Percentiles rank a stretch among this genome's conserved stretches.
Evolutionary conservation across 2,888 invertebrate genomes (phyloP).

Genomic region (Ornithoptera priamus): DNA sequence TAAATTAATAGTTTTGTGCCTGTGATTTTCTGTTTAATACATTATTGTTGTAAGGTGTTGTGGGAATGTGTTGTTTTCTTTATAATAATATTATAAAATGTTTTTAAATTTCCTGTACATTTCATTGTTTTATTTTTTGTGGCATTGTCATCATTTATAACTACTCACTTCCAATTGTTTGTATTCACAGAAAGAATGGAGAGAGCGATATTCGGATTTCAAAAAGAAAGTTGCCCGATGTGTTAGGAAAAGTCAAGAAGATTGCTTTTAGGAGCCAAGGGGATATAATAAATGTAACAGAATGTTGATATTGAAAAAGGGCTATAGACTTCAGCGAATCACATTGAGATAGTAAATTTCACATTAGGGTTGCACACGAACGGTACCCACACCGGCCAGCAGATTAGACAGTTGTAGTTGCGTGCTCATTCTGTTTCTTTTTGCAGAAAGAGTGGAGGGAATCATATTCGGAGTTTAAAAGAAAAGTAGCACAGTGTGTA

Average conservation of each 20-base stretch:
- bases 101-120: background rate
- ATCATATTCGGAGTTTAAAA: constrained; percentile 97
- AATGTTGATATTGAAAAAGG: constrained; percentile 66
- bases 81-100: background rate
- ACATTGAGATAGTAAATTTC: constrained; percentile 39
- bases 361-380: constrained; percentile 52
- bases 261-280: constrained; percentile 88
- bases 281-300: constrained; percentile 56
- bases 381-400: constrained; percentile 45
- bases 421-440: constrained; percentile 75
- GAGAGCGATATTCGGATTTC: constrained; percentile 97
- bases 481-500: constrained; percentile 98
- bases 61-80: background rate
- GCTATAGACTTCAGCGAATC: constrained; percentile 57
- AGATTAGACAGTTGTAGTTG: constrained; percentile 73
- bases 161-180: constrained; percentile 51
- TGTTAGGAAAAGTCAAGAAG: constrained; percentile 99
- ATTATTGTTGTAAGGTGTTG: background rate
- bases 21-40: background rate
- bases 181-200: constrained; percentile 96
- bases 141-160: constrained; percentile 34
- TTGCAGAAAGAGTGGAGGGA: constrained; percentile 99
- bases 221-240: constrained; percentile 98
- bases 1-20: background rate
- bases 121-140: background rate